Evolutionary conservation across 2,797 vertebrate species (phyloP).

Genomic region (Nyctibius grandis): DNA sequence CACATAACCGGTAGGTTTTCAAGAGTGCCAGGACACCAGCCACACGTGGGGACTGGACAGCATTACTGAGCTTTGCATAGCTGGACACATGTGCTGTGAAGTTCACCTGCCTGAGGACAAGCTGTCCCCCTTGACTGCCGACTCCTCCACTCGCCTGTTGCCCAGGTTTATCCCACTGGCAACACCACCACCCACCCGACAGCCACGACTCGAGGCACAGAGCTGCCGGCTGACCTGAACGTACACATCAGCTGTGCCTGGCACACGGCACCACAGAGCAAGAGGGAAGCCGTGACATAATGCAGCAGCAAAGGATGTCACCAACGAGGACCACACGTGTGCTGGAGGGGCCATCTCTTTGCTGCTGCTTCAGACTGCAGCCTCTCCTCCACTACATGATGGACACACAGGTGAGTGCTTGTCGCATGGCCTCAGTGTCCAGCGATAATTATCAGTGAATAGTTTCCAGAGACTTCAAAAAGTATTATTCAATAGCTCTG

Average conservation of each 20-base stretch:
- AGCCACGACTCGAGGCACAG: neutral
- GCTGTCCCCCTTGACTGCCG: neutral
- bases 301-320: neutral
- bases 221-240: neutral
- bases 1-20: neutral
- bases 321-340: rapidly evolving
- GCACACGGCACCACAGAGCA: rapidly evolving
- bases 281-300: neutral
- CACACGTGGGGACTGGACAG: rapidly evolving
- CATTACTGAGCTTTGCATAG: neutral
- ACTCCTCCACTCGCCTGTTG: neutral
- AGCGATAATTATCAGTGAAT: neutral
- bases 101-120: neutral
- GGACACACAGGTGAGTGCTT: neutral
- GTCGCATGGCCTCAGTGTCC: neutral
- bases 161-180: neutral
- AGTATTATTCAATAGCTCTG: neutral
- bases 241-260: neutral
- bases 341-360: too few relatives aligned
- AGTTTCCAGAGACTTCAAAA: neutral
- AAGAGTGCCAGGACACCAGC: neutral
- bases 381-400: neutral
- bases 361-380: neutral
- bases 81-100: rapidly evolving
- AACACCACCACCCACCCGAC: neutral